Percentiles rank a stretch among this genome's conserved stretches.
Evolutionary conservation across 2,888 invertebrate genomes (phyloP).

Genomic region (Lepidochitona cinerea): DNA sequence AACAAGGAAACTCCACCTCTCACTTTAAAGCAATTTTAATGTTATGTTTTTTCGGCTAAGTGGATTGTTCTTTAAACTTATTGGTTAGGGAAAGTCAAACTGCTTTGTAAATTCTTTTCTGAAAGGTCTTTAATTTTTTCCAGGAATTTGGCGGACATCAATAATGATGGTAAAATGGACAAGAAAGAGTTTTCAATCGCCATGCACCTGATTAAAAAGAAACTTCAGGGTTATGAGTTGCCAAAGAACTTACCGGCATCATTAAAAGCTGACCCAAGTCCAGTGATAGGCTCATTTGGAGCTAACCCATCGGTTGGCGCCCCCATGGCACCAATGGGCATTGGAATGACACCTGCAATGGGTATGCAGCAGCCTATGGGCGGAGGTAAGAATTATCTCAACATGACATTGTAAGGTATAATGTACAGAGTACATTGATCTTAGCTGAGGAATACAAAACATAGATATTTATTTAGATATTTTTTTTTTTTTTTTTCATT

Average conservation of each 20-base stretch:
- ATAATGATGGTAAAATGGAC: conserved; percentile 71
- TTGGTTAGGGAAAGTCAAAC: too few relatives aligned
- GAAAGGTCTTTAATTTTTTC: conserved; percentile 6
- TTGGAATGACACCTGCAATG: conserved; percentile 27
- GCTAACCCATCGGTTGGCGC: conserved; percentile 37
- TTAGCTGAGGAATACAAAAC: too few relatives aligned
- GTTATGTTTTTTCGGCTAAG: too few relatives aligned
- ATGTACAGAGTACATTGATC: too few relatives aligned
- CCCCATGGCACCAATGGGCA: conserved; percentile 33
- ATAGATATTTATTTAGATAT: too few relatives aligned
- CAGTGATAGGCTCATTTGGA: conserved; percentile 54
- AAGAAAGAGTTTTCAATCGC: conserved; percentile 71
- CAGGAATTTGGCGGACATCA: conserved; percentile 70
- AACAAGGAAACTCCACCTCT: too few relatives aligned
- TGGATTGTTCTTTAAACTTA: too few relatives aligned
- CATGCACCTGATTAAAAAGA: conserved; percentile 76
- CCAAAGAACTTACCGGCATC: conserved; percentile 87
- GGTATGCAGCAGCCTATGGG: conserved; percentile 23
- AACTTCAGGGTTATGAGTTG: conserved; percentile 91
- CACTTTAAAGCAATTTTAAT: too few relatives aligned
- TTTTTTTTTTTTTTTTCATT: too few relatives aligned
- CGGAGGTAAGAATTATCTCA: conserved; percentile 16
- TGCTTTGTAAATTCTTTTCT: too few relatives aligned
- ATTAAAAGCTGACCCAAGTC: conserved; percentile 68
- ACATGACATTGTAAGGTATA: too few relatives aligned